These are phyloP conservation scores for Ailuropoda melanoleuca DNA, from an alignment of 2,113 vertebrate genomes.

Conservation along the genomic window DNA sequence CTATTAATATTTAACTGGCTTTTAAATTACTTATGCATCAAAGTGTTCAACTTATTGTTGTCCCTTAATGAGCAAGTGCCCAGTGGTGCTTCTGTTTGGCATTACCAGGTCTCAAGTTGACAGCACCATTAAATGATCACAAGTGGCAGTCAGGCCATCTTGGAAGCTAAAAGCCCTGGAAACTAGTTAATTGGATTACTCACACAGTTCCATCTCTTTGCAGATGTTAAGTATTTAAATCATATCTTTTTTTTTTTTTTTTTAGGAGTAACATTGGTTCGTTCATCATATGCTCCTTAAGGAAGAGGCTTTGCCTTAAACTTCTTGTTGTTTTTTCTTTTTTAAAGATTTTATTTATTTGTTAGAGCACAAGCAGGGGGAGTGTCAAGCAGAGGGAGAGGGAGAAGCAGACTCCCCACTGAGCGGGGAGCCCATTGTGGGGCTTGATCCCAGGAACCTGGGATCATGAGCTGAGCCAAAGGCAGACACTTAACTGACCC, in stretches of 20 bases:
- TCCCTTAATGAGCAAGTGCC: conserved; percentile 78
- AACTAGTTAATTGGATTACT: background rate
- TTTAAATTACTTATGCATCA: conserved; percentile 83
- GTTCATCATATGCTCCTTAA: background rate
- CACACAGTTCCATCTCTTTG: background rate
- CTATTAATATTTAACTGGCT: conserved; percentile 83
- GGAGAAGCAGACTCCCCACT: background rate
- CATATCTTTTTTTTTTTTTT: background rate
- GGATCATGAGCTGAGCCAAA: background rate
- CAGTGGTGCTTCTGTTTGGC: conserved; percentile 46
- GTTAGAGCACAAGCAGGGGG: background rate
- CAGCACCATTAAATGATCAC: background rate
- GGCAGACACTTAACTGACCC: background rate
- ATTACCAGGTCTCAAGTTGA: background rate
- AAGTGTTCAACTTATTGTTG: conserved; percentile 75
- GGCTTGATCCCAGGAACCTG: background rate
- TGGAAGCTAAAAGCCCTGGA: background rate
- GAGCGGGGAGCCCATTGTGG: background rate
- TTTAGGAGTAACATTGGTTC: background rate
- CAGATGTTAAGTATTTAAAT: background rate
- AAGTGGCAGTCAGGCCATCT: background rate
- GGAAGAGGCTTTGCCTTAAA: background rate
- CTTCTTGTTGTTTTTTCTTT: background rate
- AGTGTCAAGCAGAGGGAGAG: background rate
- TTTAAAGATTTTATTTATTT: background rate